Conservation (phyloP, 2,797 vertebrate genomes). For the Acomys russatus region DNA sequence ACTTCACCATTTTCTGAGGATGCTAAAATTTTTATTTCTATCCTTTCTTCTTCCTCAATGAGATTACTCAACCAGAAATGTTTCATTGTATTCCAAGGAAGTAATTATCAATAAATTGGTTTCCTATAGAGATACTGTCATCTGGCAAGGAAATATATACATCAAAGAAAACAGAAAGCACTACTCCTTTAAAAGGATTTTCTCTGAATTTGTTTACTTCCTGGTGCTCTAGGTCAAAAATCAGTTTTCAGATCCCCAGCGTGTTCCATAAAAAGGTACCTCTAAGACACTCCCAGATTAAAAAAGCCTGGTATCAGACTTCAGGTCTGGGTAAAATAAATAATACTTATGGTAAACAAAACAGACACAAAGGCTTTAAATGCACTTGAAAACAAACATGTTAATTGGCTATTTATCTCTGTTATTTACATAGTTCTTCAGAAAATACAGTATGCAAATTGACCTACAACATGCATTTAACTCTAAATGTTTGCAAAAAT, state of each 20-base stretch:
- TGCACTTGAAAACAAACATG: neutral
- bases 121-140: conserved; percentile 7
- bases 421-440: conserved; percentile 21
- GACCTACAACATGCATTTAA: neutral
- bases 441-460: neutral
- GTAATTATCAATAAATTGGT: conserved; percentile 32
- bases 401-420: neutral
- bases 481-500: neutral
- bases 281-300: neutral
- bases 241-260: neutral
- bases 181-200: conserved; percentile 47
- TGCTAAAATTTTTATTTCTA: neutral
- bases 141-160: conserved; percentile 51
- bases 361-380: neutral
- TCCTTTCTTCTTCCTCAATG: conserved; percentile 51
- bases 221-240: conserved; percentile 29
- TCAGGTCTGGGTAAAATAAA: neutral
- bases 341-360: conserved; percentile 1
- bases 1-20: too few species aligned
- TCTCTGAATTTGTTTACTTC: conserved; percentile 55
- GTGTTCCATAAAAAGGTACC: neutral
- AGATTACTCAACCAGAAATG: conserved; percentile 56
- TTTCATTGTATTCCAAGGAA: conserved; percentile 60
- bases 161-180: conserved; percentile 60
- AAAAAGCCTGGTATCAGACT: neutral